Conservation (phyloP, 1,140 invertebrate genomes). For the Whitmania pigra region DNA sequence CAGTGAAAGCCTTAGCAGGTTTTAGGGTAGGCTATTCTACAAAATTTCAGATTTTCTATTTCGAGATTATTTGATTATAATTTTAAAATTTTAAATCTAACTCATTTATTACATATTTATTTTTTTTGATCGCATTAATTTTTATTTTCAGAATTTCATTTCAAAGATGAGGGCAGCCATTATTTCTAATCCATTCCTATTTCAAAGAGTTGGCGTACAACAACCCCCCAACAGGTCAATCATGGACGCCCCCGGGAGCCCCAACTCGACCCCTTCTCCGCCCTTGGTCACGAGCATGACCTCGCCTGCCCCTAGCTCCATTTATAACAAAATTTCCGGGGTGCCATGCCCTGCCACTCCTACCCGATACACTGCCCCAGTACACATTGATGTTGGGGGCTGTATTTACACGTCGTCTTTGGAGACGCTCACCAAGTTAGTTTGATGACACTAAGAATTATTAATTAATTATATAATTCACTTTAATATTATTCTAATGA, state of each 20-base stretch:
- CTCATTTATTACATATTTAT: too few species aligned
- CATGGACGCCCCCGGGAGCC: constrained; percentile 3
- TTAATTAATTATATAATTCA: too few species aligned
- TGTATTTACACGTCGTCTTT: constrained; percentile 89
- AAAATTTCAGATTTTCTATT: too few species aligned
- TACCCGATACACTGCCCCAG: constrained; percentile 78
- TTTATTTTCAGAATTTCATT: too few species aligned
- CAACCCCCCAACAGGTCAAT: not conserved
- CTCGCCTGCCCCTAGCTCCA: constrained; percentile 9
- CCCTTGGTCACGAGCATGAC: constrained; percentile 13
- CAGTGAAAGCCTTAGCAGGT: too few species aligned
- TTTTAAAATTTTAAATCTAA: too few species aligned
- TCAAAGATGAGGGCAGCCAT: constrained; percentile 14
- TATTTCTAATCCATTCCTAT: constrained; percentile 10
- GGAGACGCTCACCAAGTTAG: constrained; percentile 87
- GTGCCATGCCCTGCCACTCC: constrained; percentile 84
- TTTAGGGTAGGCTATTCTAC: too few species aligned
- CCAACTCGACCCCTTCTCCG: not conserved
- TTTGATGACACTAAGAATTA: constrained; percentile 16
- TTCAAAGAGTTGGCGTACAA: constrained; percentile 2
- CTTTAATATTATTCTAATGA: too few species aligned
- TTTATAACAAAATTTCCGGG: constrained; percentile 45
- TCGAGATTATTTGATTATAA: too few species aligned
- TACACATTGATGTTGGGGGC: constrained; percentile 91
- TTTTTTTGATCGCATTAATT: too few species aligned